phyloP scores from a whole-genome alignment of 2,113 vertebrate genomes.

The Stegostoma tigrinum region DNA sequence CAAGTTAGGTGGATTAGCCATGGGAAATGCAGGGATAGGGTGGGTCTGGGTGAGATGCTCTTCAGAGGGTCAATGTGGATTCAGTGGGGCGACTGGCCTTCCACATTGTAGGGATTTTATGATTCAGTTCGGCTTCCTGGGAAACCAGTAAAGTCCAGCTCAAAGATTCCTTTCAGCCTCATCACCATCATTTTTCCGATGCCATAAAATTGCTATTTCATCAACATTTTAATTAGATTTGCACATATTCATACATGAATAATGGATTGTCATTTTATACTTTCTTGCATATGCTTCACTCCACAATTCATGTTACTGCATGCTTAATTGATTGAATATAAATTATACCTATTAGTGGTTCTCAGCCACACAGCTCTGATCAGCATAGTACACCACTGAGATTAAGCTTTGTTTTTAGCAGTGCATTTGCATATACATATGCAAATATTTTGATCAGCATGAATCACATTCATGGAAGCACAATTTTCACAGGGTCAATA shows the following conservation, averaged over 20 bases:
- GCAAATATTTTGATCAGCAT: neutral
- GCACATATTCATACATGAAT: neutral
- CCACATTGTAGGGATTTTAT: no score
- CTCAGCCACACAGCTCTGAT: neutral
- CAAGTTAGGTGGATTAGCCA: no score
- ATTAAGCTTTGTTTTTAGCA: neutral
- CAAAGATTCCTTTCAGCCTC: neutral
- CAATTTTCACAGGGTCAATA: neutral
- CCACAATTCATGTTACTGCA: neutral
- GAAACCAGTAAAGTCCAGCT: no score
- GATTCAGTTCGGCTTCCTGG: no score
- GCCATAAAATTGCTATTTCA: neutral
- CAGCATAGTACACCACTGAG: neutral
- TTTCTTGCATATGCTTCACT: neutral
- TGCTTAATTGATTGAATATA: neutral
- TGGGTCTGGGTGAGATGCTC: no score
- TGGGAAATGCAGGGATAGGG: no score
- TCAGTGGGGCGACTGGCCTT: no score
- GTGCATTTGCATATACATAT: neutral
- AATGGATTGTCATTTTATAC: neutral
- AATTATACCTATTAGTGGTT: neutral
- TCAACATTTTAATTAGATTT: neutral
- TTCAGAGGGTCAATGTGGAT: no score
- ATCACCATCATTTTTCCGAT: neutral
- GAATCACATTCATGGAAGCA: neutral